These are phyloP conservation scores for Papilio aristodemus DNA, from an alignment of 1,140 invertebrate genomes.

Conservation along the genomic window DNA sequence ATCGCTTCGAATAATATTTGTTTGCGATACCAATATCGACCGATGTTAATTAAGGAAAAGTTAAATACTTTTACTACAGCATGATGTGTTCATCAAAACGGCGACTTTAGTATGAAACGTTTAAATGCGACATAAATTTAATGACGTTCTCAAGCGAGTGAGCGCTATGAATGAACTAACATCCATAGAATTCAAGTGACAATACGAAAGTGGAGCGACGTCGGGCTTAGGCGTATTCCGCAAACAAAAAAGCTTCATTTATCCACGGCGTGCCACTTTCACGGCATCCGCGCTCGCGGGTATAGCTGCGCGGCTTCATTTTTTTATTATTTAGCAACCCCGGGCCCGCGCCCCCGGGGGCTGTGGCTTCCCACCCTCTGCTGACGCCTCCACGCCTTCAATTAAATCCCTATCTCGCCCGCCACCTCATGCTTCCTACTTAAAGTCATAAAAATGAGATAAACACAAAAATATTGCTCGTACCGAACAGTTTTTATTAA, in stretches of 20 bases:
- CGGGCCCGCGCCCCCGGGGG: constrained; percentile 47
- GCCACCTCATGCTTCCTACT: constrained; percentile 75
- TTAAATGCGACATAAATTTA: constrained; percentile 59
- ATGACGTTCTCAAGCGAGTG: constrained; percentile 51
- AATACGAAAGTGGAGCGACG: constrained; percentile 74
- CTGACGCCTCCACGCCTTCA: constrained; percentile 64
- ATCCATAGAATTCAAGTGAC: constrained; percentile 72
- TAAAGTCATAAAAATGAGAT: constrained; percentile 79
- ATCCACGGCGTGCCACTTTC: constrained; percentile 78
- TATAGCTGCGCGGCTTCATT: constrained; percentile 61
- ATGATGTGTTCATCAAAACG: constrained; percentile 39
- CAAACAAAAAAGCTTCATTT: constrained; percentile 78
- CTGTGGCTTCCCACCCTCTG: constrained; percentile 54
- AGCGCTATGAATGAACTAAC: constrained; percentile 68
- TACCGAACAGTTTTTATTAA: constrained; percentile 66
- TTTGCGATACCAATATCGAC: not conserved
- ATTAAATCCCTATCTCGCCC: constrained; percentile 76
- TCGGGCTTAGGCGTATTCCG: constrained; percentile 72
- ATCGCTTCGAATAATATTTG: constrained; percentile 44
- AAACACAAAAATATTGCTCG: constrained; percentile 76
- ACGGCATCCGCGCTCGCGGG: constrained; percentile 76
- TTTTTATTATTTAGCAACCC: constrained; percentile 72
- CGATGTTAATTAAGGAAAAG: constrained; percentile 30
- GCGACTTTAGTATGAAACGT: constrained; percentile 49
- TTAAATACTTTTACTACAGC: no score